Evolutionary conservation across 2,888 invertebrate species (phyloP).

Genomic region (Pherbina coryleti): DNA sequence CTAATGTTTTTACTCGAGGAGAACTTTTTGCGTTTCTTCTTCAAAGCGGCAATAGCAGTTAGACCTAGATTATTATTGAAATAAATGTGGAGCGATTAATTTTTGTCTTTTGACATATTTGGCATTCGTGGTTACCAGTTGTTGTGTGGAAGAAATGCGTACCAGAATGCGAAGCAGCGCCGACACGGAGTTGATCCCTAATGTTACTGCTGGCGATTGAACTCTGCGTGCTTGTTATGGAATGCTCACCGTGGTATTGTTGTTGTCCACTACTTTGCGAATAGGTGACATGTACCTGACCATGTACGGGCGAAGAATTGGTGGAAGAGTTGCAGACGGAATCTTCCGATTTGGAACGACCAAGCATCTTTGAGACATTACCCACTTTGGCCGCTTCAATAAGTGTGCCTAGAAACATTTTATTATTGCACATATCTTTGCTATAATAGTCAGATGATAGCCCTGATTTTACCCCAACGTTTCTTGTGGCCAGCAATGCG

Average conservation of each 20-base stretch:
- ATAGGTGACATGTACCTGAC: conserved; percentile 73
- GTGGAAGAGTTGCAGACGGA: conserved; percentile 77
- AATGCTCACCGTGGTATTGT: conserved; percentile 47
- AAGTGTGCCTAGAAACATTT: conserved; percentile 72
- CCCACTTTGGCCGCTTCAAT: conserved; percentile 89
- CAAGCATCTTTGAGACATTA: conserved; percentile 83
- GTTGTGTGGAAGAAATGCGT: conserved; percentile 65
- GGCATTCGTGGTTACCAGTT: conserved; percentile 54
- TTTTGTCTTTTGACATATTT: background rate
- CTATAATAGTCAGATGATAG: no score
- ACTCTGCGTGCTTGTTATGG: conserved; percentile 45
- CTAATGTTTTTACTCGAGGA: conserved; percentile 81
- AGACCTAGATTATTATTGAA: conserved; percentile 54
- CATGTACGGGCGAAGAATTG: conserved; percentile 77
- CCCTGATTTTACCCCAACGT: conserved; percentile 75
- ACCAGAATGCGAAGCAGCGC: conserved; percentile 49
- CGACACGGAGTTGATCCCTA: conserved; percentile 38
- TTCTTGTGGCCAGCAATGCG: conserved; percentile 78
- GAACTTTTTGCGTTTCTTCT: conserved; percentile 86
- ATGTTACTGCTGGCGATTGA: conserved; percentile 25
- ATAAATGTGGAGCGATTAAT: background rate
- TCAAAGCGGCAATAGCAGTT: conserved; percentile 79
- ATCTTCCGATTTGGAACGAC: conserved; percentile 85
- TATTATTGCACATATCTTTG: background rate
- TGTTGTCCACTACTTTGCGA: conserved; percentile 62